Evolutionary conservation across 2,113 vertebrate genomes (phyloP).

Genomic region (Tragelaphus imberbis): DNA sequence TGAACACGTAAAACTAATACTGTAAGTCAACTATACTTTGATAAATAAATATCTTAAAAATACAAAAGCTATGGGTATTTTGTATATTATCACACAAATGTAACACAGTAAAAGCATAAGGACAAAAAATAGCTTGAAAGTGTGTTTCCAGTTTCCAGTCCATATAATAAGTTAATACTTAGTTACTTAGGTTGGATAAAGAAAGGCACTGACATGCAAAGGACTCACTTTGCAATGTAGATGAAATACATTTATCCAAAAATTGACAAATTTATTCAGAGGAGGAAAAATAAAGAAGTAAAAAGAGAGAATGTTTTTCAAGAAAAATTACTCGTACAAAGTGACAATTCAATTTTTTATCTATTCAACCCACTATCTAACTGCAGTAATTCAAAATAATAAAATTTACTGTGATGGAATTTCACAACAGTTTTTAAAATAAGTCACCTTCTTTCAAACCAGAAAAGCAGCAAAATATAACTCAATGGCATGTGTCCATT

Average conservation of each 20-base stretch:
- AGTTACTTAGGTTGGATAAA: background rate
- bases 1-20: background rate
- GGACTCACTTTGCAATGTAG: background rate
- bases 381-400: slow-evolving; percentile 33
- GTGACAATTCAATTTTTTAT: slow-evolving; percentile 2
- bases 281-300: background rate
- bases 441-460: rapidly evolving
- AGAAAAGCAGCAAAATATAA: background rate
- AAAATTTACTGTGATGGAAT: background rate
- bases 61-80: background rate
- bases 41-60: background rate
- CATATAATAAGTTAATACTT: background rate
- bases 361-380: background rate
- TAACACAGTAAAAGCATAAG: background rate
- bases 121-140: background rate
- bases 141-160: background rate
- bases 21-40: background rate
- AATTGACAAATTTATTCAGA: background rate
- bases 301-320: background rate
- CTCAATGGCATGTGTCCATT: background rate
- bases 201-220: background rate
- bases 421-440: slow-evolving; percentile 9
- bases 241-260: background rate
- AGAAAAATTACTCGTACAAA: background rate
- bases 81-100: background rate